Conservation (phyloP, 2,888 invertebrate genomes). For the Physocephala rufipes region DNA sequence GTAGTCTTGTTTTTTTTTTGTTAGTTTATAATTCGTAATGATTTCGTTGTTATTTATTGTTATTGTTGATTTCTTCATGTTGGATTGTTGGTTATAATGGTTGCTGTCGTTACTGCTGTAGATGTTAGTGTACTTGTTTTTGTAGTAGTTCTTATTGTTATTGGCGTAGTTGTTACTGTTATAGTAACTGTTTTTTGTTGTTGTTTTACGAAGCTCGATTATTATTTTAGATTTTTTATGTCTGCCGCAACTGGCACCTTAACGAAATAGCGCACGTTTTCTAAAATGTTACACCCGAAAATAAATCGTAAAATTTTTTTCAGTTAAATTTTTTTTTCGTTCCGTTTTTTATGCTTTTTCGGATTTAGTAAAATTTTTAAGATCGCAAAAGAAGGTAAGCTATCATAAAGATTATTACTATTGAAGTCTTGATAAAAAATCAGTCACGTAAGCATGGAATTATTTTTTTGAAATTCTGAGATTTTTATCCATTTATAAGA, state of each 20-base stretch:
- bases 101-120: too few species aligned
- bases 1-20: not conserved
- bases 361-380: too few species aligned
- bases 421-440: too few species aligned
- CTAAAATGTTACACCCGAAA: not conserved
- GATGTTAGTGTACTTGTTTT: too few species aligned
- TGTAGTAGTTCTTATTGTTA: not conserved
- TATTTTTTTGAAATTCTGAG: too few species aligned
- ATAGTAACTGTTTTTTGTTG: not conserved
- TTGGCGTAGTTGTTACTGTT: slow-evolving; percentile 2
- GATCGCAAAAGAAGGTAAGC: too few species aligned
- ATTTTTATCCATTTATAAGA: too few species aligned
- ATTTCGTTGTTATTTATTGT: not conserved
- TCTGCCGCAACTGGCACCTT: slow-evolving; percentile 21
- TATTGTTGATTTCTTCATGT: not conserved
- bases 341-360: too few species aligned
- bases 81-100: not conserved
- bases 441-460: too few species aligned
- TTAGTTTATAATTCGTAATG: not conserved
- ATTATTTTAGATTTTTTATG: slow-evolving; percentile 26
- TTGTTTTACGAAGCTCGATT: slow-evolving; percentile 29
- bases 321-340: not conserved
- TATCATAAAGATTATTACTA: too few species aligned
- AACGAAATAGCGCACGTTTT: not conserved
- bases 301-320: not conserved